These are phyloP conservation scores for Stichopus horrens DNA, from an alignment of 53 echinoderm and acorn worm species.

Conservation along the genomic window DNA sequence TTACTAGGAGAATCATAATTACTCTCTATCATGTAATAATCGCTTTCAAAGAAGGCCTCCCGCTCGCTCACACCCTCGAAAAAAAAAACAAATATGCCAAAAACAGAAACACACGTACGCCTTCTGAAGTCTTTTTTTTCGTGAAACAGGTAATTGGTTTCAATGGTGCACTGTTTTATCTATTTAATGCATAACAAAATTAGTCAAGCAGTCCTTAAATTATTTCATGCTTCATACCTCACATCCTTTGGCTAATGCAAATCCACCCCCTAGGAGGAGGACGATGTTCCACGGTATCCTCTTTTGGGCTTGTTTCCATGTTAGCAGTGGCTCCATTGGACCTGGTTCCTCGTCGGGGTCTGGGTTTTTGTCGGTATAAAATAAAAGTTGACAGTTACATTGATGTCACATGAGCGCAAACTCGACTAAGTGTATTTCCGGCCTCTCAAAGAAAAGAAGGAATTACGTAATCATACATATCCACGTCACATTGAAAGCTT, in stretches of 20 bases:
- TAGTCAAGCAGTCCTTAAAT: background rate
- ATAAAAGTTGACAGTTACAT: too few species aligned
- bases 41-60: too few species aligned
- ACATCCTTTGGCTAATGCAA: constrained; percentile 91
- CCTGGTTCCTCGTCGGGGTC: constrained; percentile 38
- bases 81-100: background rate
- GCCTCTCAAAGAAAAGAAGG: too few species aligned
- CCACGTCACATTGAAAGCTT: too few species aligned
- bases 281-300: constrained; percentile 93
- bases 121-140: background rate
- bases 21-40: too few species aligned
- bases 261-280: constrained; percentile 90
- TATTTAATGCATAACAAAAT: background rate
- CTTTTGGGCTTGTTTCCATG: constrained; percentile 80
- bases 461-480: too few species aligned
- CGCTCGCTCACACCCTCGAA: background rate
- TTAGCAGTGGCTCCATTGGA: constrained; percentile 58
- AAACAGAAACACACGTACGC: background rate
- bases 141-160: background rate
- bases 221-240: constrained; percentile 56
- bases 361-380: background rate
- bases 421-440: too few species aligned
- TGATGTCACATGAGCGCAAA: too few species aligned
- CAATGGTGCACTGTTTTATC: too few species aligned
- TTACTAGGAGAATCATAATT: too few species aligned